Base-by-base conservation (phyloP, 2,113 vertebrate genomes). In the Ctenodactylus gundi region DNA sequence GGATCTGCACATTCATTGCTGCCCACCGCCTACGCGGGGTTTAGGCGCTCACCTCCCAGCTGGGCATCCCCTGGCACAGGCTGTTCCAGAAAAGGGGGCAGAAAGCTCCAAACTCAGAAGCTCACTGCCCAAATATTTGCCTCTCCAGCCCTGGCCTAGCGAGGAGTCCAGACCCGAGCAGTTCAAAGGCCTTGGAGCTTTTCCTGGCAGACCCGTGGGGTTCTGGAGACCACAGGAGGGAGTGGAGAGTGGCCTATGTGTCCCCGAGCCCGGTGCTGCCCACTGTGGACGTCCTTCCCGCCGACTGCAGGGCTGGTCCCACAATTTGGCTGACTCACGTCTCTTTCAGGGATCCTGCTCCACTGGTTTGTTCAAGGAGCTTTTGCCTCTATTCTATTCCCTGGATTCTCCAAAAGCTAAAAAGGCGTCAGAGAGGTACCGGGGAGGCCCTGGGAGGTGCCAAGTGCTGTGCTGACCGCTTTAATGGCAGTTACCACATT, bases 1-100 rank as follows among this genome's bases (percentile, higher is more conserved):
- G 98, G 98, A 98, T 98, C 98, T 88, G 96, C 91, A 85, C 95
- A 73, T 96, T 96, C 18, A 0, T 2, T 53, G n/a, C 93, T 3
- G 15, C 91, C 83, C 64, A 17, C 95, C 88, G 77, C 98, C 98
- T 97, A 97, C 98, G 97, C 97, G 97, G 93, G 97, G 97, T 86
- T 98, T 97, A 98, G 96, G 97, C 94, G 90, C 97, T 95, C 94
- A 95, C 96, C 98, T 97, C 89, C 94, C 97, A 95, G 98, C 97
- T 96, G 97, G 89, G 98, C 60, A 65, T n/a, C 94, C 97, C 96
- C 96, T 81, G 97, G 96, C 96, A 97, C 97, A 97, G 57, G 87
- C 97, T 97, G 91, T 97, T 20, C 89, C 97, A 94, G 97, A 92
- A 96, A 93, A 96, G 94, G 98, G 95, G 97, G 97, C 95, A 97